Conservation (phyloP, 2,888 invertebrate genomes). For the Eledone cirrhosa region DNA sequence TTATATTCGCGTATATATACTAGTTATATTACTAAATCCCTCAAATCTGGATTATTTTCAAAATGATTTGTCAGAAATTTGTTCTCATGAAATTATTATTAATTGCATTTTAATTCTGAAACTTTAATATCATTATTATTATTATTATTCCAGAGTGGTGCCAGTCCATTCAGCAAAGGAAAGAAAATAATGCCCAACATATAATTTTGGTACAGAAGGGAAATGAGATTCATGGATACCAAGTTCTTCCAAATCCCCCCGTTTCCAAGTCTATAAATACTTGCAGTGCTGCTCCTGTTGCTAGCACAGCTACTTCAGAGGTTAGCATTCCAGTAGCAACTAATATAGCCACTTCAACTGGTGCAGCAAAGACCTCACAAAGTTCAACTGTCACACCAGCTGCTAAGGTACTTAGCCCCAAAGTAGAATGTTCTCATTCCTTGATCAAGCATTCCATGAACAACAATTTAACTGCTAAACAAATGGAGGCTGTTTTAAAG, state of each 20-base stretch:
- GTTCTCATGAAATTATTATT: too few species aligned
- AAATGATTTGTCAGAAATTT: too few species aligned
- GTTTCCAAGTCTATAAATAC: background rate
- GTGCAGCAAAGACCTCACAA: background rate
- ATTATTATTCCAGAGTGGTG: background rate
- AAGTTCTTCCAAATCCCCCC: slow-evolving; percentile 1
- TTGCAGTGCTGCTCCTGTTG: background rate
- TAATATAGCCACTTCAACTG: background rate
- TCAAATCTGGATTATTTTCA: too few species aligned
- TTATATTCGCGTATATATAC: too few species aligned
- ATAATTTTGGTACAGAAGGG: slow-evolving; percentile 24
- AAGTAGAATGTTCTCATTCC: slow-evolving; percentile 34
- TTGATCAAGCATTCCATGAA: slow-evolving; percentile 42
- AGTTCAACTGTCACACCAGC: slow-evolving; percentile 10
- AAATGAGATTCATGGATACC: slow-evolving; percentile 14
- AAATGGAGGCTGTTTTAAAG: slow-evolving; percentile 53
- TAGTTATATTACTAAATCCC: too few species aligned
- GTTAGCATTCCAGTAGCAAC: background rate
- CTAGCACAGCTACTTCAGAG: background rate
- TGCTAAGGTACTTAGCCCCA: slow-evolving; percentile 43
- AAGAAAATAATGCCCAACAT: background rate
- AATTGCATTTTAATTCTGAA: too few species aligned
- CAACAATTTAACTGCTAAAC: slow-evolving; percentile 52
- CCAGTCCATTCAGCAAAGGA: background rate
- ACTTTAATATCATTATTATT: background rate